These are phyloP conservation scores for Pedicia rivosa DNA, from an alignment of 2,888 invertebrate species.

Conservation along the genomic window DNA sequence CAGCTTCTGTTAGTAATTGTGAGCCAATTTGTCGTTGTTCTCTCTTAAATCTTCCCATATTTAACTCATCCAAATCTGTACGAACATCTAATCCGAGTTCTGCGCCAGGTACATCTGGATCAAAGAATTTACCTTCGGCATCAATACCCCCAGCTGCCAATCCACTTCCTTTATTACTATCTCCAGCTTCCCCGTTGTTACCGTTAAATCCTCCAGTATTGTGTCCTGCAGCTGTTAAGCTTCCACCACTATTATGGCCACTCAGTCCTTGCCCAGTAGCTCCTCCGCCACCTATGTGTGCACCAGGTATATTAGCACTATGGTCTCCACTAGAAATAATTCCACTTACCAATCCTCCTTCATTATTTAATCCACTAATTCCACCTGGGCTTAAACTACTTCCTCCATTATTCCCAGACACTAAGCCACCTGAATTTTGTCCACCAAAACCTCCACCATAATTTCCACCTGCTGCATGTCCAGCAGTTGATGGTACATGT, in stretches of 20 bases:
- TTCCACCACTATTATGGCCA: too few species aligned
- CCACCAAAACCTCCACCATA: not conserved
- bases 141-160: not conserved
- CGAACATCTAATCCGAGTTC: slow-evolving; percentile 1
- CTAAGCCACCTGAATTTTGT: not conserved
- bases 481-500: not conserved
- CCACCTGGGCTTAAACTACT: not conserved
- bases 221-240: too few species aligned
- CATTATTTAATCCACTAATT: not conserved
- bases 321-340: too few species aligned
- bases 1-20: not conserved
- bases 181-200: too few species aligned
- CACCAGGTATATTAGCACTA: too few species aligned
- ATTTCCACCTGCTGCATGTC: not conserved
- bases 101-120: slow-evolving; percentile 1
- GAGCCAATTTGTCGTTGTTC: not conserved
- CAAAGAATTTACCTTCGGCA: slow-evolving; percentile 1
- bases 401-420: not conserved
- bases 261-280: too few species aligned
- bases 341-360: not conserved
- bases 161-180: too few species aligned
- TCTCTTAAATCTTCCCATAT: too few species aligned
- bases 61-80: not conserved
- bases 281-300: too few species aligned
- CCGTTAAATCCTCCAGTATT: too few species aligned